phyloP scores from a whole-genome alignment of 1,140 invertebrate genomes.

The Palaemon carinicauda region DNA sequence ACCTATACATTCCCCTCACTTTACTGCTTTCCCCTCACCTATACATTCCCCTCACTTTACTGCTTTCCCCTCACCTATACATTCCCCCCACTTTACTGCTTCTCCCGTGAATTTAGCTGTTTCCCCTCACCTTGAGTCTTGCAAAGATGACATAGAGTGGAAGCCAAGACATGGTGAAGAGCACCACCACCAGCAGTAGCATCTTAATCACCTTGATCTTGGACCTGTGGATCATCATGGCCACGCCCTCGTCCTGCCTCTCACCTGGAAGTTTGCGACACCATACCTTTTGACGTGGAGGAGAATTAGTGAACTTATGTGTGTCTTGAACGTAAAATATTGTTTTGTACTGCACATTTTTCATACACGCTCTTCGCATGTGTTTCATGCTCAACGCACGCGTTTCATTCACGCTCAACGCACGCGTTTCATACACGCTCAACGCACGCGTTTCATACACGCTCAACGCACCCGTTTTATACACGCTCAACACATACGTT shows the following conservation, averaged over 20 bases:
- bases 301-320: conserved; percentile 9
- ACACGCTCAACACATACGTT: too few relatives aligned
- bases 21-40: neutral
- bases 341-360: too few relatives aligned
- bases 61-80: neutral
- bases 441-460: too few relatives aligned
- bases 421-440: too few relatives aligned
- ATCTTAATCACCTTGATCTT: conserved; percentile 93
- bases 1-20: too few relatives aligned
- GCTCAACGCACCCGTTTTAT: too few relatives aligned
- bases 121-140: conserved; percentile 77
- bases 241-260: conserved; percentile 61
- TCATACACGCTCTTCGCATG: too few relatives aligned
- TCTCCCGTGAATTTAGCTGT: neutral
- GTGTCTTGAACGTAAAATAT: too few relatives aligned
- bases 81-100: too few relatives aligned
- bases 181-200: conserved; percentile 91
- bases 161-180: conserved; percentile 94
- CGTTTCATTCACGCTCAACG: too few relatives aligned
- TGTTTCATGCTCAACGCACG: too few relatives aligned
- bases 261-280: conserved; percentile 65
- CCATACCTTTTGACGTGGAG: conserved; percentile 63
- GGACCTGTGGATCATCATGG: conserved; percentile 65
- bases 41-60: neutral
- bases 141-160: conserved; percentile 92